Evolutionary conservation across 2,888 invertebrate genomes (phyloP).

Genomic region (Melangyna quadrimaculata): DNA sequence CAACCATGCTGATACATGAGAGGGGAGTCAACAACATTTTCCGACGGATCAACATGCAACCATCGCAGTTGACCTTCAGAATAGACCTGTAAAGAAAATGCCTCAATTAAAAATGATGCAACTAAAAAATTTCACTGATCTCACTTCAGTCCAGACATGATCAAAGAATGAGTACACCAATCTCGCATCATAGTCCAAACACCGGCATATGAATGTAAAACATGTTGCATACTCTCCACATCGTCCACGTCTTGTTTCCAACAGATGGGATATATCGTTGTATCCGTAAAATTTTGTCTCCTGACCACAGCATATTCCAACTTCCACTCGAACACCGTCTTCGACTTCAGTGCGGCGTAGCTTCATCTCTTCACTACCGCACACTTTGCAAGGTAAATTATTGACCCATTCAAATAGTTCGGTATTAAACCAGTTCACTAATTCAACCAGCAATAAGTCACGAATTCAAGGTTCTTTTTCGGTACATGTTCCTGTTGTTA

Average conservation of each 20-base stretch:
- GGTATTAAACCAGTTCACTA: slow-evolving; percentile 95
- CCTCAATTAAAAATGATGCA: background rate
- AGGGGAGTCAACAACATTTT: slow-evolving; percentile 92
- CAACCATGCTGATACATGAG: slow-evolving; percentile 95
- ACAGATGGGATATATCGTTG: slow-evolving; percentile 89
- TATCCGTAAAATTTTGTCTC: slow-evolving; percentile 91
- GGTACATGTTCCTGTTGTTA: slow-evolving; percentile 80
- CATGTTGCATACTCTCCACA: slow-evolving; percentile 99
- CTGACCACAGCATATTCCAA: slow-evolving; percentile 82
- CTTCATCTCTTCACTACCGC: slow-evolving; percentile 83
- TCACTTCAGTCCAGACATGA: slow-evolving; percentile 97
- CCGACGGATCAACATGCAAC: slow-evolving; percentile 98
- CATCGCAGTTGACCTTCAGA: slow-evolving; percentile 88
- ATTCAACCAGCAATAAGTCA: slow-evolving; percentile 89
- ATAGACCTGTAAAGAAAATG: slow-evolving; percentile 85
- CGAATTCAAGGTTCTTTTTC: slow-evolving; percentile 83
- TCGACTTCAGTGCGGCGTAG: slow-evolving; percentile 80
- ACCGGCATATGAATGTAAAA: slow-evolving; percentile 91
- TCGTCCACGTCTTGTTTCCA: slow-evolving; percentile 92
- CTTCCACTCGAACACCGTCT: slow-evolving; percentile 85
- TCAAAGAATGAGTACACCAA: slow-evolving; percentile 91
- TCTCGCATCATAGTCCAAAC: slow-evolving; percentile 88
- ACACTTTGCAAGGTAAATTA: slow-evolving; percentile 87
- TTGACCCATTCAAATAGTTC: slow-evolving; percentile 97
- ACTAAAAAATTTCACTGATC: background rate